Evolutionary conservation across 2,797 vertebrate species (phyloP).

Genomic region (Sitta carolinensis): DNA sequence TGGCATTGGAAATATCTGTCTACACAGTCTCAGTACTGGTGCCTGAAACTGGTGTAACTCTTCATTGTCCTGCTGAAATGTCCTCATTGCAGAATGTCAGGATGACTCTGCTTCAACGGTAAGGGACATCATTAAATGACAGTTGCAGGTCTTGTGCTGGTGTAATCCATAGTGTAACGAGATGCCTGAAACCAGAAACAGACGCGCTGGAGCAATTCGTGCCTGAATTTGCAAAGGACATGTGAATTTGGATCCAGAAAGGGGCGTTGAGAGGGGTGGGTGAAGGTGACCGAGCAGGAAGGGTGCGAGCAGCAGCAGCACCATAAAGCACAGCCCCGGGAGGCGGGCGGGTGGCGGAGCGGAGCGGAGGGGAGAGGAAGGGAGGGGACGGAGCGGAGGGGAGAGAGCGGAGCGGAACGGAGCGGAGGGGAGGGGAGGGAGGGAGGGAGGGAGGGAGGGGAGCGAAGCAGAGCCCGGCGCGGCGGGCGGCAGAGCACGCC

Average conservation of each 20-base stretch:
- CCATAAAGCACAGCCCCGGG: rapidly evolving
- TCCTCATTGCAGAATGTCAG: slow-evolving; percentile 19
- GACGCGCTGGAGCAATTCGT: background rate
- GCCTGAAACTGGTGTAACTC: background rate
- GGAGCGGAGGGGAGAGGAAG: no score
- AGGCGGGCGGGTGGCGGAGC: no score
- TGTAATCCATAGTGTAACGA: background rate
- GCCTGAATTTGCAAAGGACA: background rate
- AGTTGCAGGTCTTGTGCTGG: background rate
- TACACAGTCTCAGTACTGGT: background rate
- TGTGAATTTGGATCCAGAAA: background rate
- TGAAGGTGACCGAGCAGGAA: background rate
- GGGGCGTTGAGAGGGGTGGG: rapidly evolving
- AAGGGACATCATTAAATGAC: background rate
- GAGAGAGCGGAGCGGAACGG: no score
- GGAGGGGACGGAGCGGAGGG: no score
- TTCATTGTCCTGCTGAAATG: background rate
- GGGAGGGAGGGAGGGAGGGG: rapidly evolving
- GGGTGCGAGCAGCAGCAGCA: background rate
- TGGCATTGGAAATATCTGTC: background rate
- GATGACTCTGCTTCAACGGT: slow-evolving; percentile 40
- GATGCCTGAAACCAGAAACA: background rate
- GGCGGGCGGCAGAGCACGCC: rapidly evolving
- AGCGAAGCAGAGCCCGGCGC: rapidly evolving
- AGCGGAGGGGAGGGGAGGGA: no score